Conservation (phyloP, 1,140 invertebrate species). For the Pachypsylla venusta region DNA sequence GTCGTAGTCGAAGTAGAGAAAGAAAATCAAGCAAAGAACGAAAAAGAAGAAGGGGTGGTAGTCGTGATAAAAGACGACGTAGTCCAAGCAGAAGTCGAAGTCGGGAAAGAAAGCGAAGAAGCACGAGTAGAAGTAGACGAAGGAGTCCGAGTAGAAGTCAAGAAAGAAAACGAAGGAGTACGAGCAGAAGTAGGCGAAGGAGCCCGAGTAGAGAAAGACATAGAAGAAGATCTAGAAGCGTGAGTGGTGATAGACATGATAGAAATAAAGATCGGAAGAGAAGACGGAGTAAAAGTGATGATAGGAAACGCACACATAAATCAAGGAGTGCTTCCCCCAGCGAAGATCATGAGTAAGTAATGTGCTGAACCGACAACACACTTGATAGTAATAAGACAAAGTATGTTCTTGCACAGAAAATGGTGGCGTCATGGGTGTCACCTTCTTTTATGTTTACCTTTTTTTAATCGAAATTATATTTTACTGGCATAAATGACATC, state of each 20-base stretch:
- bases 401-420: too few species aligned
- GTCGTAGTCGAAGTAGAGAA: slow-evolving; percentile 27
- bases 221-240: slow-evolving; percentile 19
- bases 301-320: slow-evolving; percentile 18
- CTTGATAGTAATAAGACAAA: too few species aligned
- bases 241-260: too few species aligned
- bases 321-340: too few species aligned
- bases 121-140: slow-evolving; percentile 26
- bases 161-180: slow-evolving; percentile 26
- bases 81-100: slow-evolving; percentile 25
- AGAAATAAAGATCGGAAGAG: slow-evolving; percentile 27
- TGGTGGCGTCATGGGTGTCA: too few species aligned
- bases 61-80: slow-evolving; percentile 25
- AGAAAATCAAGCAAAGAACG: slow-evolving; percentile 19
- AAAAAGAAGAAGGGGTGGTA: slow-evolving; percentile 25
- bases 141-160: slow-evolving; percentile 25
- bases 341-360: too few species aligned
- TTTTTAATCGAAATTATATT: too few species aligned
- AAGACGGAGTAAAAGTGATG: slow-evolving; percentile 26
- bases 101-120: slow-evolving; percentile 20
- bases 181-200: slow-evolving; percentile 25
- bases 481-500: too few species aligned
- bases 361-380: too few species aligned
- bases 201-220: slow-evolving; percentile 17
- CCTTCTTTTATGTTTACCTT: too few species aligned